phyloP scores from a whole-genome alignment of 2,888 invertebrate species.

The Lithophane semibrunnea region DNA sequence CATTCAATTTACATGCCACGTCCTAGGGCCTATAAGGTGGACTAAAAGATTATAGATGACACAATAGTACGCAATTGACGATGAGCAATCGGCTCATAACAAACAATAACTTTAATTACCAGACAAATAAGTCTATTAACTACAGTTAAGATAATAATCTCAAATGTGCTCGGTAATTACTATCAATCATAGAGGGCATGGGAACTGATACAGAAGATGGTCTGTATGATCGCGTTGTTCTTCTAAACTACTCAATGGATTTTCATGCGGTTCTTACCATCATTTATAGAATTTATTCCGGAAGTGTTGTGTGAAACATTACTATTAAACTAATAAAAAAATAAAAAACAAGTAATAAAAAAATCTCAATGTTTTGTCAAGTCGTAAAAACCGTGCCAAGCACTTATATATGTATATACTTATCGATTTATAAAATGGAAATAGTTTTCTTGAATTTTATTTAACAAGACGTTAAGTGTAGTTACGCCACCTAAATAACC shows the following conservation, averaged over 20 bases:
- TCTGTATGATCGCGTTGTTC: neutral
- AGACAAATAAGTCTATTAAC: conserved; percentile 44
- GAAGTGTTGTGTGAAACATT: neutral
- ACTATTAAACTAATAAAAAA: neutral
- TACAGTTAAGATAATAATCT: conserved; percentile 47
- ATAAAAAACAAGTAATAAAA: neutral
- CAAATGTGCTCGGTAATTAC: conserved; percentile 27
- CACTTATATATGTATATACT: too few relatives aligned
- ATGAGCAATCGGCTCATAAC: neutral
- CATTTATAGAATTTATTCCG: neutral
- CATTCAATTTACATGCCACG: too few relatives aligned
- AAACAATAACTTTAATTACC: conserved; percentile 1
- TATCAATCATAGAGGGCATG: conserved; percentile 43
- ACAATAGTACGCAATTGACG: too few relatives aligned
- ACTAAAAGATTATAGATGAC: too few relatives aligned
- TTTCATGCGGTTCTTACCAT: neutral
- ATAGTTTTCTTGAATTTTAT: neutral
- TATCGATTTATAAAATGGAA: neutral
- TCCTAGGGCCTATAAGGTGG: too few relatives aligned
- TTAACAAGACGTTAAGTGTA: neutral
- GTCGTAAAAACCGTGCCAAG: too few relatives aligned
- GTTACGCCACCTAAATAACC: neutral
- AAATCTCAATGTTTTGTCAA: neutral
- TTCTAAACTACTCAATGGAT: neutral
- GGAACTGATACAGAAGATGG: conserved; percentile 3